These are phyloP conservation scores for Chloroclystis v-ata DNA, from an alignment of 2,888 invertebrate genomes.

Conservation along the genomic window DNA sequence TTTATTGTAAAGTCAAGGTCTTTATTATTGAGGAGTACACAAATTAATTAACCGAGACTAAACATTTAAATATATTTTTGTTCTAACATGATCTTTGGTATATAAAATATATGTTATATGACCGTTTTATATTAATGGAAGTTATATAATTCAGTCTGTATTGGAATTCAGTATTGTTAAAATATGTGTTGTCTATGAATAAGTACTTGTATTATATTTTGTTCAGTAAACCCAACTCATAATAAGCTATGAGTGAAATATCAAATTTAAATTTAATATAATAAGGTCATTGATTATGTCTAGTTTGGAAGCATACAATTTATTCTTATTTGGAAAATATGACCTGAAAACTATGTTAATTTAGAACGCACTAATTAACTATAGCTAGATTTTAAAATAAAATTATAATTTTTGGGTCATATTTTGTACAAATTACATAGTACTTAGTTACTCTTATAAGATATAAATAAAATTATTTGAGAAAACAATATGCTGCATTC, in stretches of 20 bases:
- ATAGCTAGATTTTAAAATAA: too few relatives aligned
- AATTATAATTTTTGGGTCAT: not conserved
- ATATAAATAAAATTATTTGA: slow-evolving; percentile 1
- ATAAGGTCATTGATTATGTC: too few relatives aligned
- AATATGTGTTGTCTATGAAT: slow-evolving; percentile 31
- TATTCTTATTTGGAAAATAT: too few relatives aligned
- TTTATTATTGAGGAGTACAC: not conserved
- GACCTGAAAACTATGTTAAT: too few relatives aligned
- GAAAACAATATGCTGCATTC: slow-evolving; percentile 2
- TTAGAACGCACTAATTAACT: too few relatives aligned
- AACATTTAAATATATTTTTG: slow-evolving; percentile 57
- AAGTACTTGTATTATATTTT: slow-evolving; percentile 32
- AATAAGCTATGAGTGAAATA: too few relatives aligned
- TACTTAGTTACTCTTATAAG: not conserved
- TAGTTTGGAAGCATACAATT: too few relatives aligned
- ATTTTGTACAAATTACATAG: not conserved
- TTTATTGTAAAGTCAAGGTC: slow-evolving; percentile 40
- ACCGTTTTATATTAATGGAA: slow-evolving; percentile 60
- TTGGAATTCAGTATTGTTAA: slow-evolving; percentile 40
- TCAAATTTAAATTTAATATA: too few relatives aligned
- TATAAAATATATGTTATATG: slow-evolving; percentile 69
- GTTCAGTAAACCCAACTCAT: slow-evolving; percentile 8
- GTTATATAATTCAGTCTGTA: slow-evolving; percentile 50
- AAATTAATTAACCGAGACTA: not conserved
- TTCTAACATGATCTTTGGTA: slow-evolving; percentile 70